Percentiles rank a stretch among this genome's conserved stretches.
phyloP scores from a whole-genome alignment of 2,113 vertebrate species.

The Malurus alboscapulatus region DNA sequence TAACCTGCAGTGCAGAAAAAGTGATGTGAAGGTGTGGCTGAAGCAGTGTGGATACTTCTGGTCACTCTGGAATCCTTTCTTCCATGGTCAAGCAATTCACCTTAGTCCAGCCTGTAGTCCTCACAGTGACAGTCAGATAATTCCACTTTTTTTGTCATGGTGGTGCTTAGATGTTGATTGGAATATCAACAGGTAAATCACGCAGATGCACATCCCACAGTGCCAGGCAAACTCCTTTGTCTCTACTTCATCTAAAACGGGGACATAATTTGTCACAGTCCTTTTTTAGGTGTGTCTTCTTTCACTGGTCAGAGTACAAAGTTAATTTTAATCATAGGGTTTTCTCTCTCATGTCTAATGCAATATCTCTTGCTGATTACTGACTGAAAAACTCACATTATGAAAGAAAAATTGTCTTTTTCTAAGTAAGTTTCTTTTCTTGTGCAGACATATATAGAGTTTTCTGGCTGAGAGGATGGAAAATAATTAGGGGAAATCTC shows the following conservation, averaged over 20 bases:
- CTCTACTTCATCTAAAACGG: not conserved
- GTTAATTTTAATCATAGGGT: not conserved
- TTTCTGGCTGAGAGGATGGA: not conserved
- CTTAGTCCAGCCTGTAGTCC: not conserved
- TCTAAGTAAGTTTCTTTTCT: not conserved
- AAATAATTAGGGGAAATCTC: not conserved
- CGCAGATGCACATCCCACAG: not conserved
- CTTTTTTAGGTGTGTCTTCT: not conserved
- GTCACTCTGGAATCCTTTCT: not conserved
- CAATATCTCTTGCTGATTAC: not conserved
- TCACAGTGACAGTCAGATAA: not conserved
- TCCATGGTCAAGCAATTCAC: accelerated
- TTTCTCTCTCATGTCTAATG: not conserved
- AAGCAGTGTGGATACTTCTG: not conserved
- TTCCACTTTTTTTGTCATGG: not conserved
- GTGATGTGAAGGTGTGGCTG: not conserved
- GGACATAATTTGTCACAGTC: not conserved
- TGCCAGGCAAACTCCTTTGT: not conserved
- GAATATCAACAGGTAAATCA: not conserved
- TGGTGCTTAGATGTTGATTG: not conserved
- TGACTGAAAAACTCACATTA: not conserved
- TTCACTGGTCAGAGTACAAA: not conserved
- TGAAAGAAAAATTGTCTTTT: not conserved
- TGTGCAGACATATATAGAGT: not conserved
- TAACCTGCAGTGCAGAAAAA: not conserved